Percentiles rank a stretch among this genome's conserved stretches.
These are phyloP conservation scores for Nycteola revayana DNA, from an alignment of 2,888 invertebrate species.

Conservation along the genomic window DNA sequence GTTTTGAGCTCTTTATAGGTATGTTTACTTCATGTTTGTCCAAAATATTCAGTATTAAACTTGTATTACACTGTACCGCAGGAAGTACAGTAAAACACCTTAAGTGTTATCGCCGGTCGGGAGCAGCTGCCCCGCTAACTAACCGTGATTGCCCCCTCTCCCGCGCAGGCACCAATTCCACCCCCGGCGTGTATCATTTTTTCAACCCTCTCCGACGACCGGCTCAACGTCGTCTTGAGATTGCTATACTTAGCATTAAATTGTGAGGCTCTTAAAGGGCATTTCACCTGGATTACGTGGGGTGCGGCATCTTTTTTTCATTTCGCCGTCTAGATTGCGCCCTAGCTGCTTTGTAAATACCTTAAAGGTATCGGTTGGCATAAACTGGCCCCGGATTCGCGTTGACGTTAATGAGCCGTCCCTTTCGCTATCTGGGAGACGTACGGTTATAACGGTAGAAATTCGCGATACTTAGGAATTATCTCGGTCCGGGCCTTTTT, in stretches of 20 bases:
- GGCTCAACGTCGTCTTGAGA: slow-evolving; percentile 64
- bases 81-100: slow-evolving; percentile 55
- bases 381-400: slow-evolving; percentile 66
- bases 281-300: slow-evolving; percentile 66
- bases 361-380: slow-evolving; percentile 73
- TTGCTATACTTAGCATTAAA: slow-evolving; percentile 79
- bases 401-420: slow-evolving; percentile 76
- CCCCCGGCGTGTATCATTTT: slow-evolving; percentile 66
- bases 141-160: slow-evolving; percentile 62
- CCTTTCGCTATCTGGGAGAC: slow-evolving; percentile 71
- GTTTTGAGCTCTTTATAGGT: too few relatives aligned
- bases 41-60: slow-evolving; percentile 30
- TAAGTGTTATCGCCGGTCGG: slow-evolving; percentile 55
- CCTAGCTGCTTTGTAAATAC: slow-evolving; percentile 74
- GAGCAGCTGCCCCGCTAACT: slow-evolving; percentile 70
- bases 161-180: slow-evolving; percentile 11
- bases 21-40: slow-evolving; percentile 14
- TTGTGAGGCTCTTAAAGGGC: slow-evolving; percentile 71
- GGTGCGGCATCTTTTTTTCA: slow-evolving; percentile 57
- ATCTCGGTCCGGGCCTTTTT: slow-evolving; percentile 47
- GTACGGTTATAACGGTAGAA: slow-evolving; percentile 63
- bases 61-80: slow-evolving; percentile 43
- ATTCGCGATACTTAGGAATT: slow-evolving; percentile 59
- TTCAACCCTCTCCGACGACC: slow-evolving; percentile 65
- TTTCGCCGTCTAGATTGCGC: slow-evolving; percentile 59